phyloP scores from a whole-genome alignment of 2,888 invertebrate species.

The Saturnia japonica region DNA sequence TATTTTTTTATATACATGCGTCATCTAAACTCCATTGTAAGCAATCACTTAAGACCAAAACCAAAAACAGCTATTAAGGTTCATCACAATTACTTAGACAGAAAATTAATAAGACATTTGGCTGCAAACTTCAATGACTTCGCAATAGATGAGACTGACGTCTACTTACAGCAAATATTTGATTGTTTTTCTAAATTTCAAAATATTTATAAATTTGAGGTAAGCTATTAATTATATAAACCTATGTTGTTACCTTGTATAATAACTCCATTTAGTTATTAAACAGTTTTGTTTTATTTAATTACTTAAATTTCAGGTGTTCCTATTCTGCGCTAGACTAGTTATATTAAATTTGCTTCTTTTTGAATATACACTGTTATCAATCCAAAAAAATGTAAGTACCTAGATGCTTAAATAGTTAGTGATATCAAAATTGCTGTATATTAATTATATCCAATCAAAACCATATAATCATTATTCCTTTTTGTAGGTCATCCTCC shows the following conservation, averaged over 20 bases:
- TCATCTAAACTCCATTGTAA: conserved; percentile 54
- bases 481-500: too few species aligned
- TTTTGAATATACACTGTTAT: conserved; percentile 2
- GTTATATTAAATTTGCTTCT: conserved; percentile 1
- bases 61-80: conserved; percentile 19
- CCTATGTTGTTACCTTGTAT: neutral
- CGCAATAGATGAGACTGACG: conserved; percentile 39
- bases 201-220: conserved; percentile 48
- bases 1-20: conserved; percentile 50
- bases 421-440: too few species aligned
- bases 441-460: too few species aligned
- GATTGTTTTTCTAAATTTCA: conserved; percentile 43
- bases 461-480: too few species aligned
- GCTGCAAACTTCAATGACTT: conserved; percentile 49
- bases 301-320: conserved; percentile 2
- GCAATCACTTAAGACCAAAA: conserved; percentile 44
- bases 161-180: conserved; percentile 46
- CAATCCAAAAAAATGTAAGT: conserved; percentile 12
- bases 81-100: conserved; percentile 26
- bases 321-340: neutral
- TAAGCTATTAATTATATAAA: conserved; percentile 28
- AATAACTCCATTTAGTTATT: neutral
- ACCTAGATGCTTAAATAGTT: too few species aligned
- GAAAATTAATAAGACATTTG: conserved; percentile 36
- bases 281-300: neutral